Evolutionary conservation across 2,888 invertebrate genomes (phyloP), one percentile per base, ranked within the genome.

Genomic region (Agrotis ipsilon): DNA sequence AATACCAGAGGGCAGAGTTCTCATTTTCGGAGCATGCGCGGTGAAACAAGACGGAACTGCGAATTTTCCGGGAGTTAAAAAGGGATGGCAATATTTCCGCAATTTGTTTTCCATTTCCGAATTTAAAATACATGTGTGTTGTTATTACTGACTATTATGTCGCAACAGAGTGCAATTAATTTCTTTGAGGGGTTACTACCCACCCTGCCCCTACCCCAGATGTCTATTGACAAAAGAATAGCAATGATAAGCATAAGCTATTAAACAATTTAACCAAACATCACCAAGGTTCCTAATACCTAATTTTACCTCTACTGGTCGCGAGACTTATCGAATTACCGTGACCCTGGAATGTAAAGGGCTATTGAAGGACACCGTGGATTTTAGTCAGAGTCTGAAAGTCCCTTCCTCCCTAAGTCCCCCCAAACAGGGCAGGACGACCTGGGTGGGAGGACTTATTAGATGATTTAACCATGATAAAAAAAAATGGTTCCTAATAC

Each of bases 11-110:
- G 83, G 81, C 76, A 81, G 45, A 67, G 70, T 75, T 68, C 32
- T 46, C 43, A 49, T 70, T 61, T 75, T 86, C 78, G 69, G 93
- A 92, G 94, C 94, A 94, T 94, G 94, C 94, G 95, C 94, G 91
- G 18, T 61, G 54, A 80, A 89, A 74, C 67, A 85, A 81, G 88
- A 87, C 66, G 55, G 58, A 76, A 48, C 72, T 78, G 73, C 46
- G 58, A 68, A 45, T 74, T 75, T 68, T 70, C 45, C 49, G 32
- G 52, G 65, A 59, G 81, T 73, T 48, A 68, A 87, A 91, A 83
- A 74, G 87, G 80, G 92, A 91, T 78, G 68, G 73, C 57, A 57
- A 64, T 43, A 82, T 84, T 87, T 87, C 81, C 82, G 72, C 74
- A 74, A 82, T 86, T 88, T 77, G 54, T 76, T 77, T 72, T 78